Percentiles rank a stretch among this genome's conserved stretches.
phyloP scores from a whole-genome alignment of 2,113 vertebrate species.

The Chloebia gouldiae region DNA sequence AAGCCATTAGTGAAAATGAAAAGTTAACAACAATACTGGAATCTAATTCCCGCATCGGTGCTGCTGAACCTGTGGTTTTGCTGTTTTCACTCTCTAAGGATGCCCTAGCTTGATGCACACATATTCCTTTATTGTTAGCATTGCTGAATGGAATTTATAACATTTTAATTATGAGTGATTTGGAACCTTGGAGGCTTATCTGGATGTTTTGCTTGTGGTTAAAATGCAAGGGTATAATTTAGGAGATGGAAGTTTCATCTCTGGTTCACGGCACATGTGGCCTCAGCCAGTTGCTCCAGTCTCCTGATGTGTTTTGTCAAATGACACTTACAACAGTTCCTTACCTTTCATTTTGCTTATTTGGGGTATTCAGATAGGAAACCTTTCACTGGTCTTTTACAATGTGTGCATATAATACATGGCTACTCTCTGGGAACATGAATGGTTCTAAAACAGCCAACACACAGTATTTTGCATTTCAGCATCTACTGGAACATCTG shows the following conservation, averaged over 20 bases:
- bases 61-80: background rate
- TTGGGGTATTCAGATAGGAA: background rate
- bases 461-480: background rate
- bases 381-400: background rate
- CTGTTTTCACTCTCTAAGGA: background rate
- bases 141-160: background rate
- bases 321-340: background rate
- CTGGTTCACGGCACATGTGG: rapidly evolving
- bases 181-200: background rate
- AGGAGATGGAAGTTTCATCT: background rate
- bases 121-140: background rate
- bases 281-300: background rate
- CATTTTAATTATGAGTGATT: background rate
- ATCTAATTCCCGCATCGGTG: background rate
- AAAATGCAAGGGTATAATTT: background rate
- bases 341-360: background rate
- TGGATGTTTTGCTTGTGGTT: background rate
- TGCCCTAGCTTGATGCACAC: background rate
- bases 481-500: background rate
- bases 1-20: conserved; percentile 53
- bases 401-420: background rate
- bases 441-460: background rate
- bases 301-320: background rate
- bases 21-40: conserved; percentile 2
- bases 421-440: background rate